A percentile compares a stretch with the other conserved stretches of the same genome.
Evolutionary conservation across 2,797 vertebrate species (phyloP).

Genomic region (Pogoniulus pusillus): DNA sequence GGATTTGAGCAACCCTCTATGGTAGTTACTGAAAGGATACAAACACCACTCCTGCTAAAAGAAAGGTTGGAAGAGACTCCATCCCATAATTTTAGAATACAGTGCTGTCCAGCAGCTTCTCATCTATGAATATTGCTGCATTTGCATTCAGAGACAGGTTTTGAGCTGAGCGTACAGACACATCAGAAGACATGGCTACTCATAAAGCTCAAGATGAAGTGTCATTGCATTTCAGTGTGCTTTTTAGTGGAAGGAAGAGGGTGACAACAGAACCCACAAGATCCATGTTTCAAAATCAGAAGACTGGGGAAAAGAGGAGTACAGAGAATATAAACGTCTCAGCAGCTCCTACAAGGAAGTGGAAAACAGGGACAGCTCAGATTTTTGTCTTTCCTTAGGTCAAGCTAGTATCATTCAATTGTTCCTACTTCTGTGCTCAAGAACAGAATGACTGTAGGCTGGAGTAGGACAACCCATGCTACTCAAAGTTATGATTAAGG

Average conservation of each 20-base stretch:
- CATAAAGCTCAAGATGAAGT: neutral
- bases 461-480: neutral
- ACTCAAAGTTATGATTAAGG: neutral
- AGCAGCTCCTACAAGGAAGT: neutral
- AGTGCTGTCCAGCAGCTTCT: neutral
- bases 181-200: neutral
- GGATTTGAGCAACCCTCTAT: neutral
- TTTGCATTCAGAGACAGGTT: neutral
- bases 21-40: neutral
- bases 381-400: neutral
- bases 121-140: neutral
- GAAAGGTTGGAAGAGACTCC: neutral
- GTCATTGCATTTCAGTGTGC: neutral
- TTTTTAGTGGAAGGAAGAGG: neutral
- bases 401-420: neutral
- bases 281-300: neutral
- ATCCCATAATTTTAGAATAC: neutral
- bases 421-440: neutral
- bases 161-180: neutral
- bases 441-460: neutral
- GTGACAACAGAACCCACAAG: accelerated
- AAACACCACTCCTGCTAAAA: neutral
- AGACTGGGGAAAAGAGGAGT: neutral
- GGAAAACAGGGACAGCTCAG: neutral
- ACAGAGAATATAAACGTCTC: neutral